Base-by-base conservation (phyloP, 92 coral and sea anemone species). In the Palythoa grandiflora region DNA sequence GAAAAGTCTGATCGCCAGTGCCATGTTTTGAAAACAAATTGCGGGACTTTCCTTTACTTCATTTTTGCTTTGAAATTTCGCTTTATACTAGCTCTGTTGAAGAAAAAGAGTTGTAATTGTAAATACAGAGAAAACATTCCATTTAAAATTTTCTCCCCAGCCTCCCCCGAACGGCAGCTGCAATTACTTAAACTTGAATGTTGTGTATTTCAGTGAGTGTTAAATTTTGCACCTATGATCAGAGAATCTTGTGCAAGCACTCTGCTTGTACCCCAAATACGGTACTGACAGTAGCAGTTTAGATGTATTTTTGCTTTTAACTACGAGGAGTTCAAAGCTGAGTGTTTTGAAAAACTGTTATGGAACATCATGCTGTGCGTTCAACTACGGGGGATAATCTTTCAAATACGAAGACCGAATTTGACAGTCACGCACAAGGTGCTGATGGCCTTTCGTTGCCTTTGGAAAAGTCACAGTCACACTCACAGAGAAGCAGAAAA, bases 391-490 rank as follows among this genome's bases (percentile, higher is more conserved):
- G 52, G 12, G 80, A 76, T 1, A 20, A 52, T 21, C 53, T 35
- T 10, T 3, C 8, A 63, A 70, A 2, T 70, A 47, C 39, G 37
- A 36, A 70, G 75, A 14, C 75, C 13, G 61, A 77, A 36, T 3
- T 28, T 28, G 38, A 60, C 6, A 20, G 55, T 3, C 20, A 57
- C 83, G 44, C 73, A 47, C 75, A 65, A 19, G 73, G 21, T 81
- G 63, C 61, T 60, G 53, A 55, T 68, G 47, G 51, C 13, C 86
- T 81, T 9, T 70, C 36, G 10, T 50, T 81, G 73, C 57, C 66
- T 48, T 81, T 81, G 86, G 86, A 28, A 50, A 50, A 59, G 37
- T 78, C 83, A 35, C 71, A 68, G 21, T 53, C 75, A 35, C 71
- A 68, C 15, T 53, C 75, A 9, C 75, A 35, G 75, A 35, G 16